Evolutionary conservation across 2,888 invertebrate species (phyloP).

Genomic region (Lochmaea crataegi): DNA sequence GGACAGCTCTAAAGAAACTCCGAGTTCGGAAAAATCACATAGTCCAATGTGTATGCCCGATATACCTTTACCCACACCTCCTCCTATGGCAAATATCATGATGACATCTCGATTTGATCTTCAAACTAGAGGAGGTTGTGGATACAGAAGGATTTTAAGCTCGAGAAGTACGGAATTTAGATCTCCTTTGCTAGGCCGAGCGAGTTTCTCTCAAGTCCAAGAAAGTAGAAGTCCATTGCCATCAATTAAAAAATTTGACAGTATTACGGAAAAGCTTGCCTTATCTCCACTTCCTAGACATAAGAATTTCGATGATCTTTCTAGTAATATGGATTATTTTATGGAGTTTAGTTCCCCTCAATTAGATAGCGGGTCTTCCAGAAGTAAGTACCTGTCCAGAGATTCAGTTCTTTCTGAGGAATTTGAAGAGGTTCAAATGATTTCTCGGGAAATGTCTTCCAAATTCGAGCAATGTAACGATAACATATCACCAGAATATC

Average conservation of each 20-base stretch:
- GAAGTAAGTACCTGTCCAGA: conserved; percentile 58
- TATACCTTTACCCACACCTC: conserved; percentile 62
- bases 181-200: conserved; percentile 52
- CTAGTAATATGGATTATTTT: conserved; percentile 47
- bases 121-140: conserved; percentile 57
- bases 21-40: conserved; percentile 43
- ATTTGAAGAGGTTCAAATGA: conserved; percentile 59
- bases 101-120: conserved; percentile 61
- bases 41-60: conserved; percentile 58
- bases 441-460: conserved; percentile 54
- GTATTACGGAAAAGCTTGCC: conserved; percentile 46
- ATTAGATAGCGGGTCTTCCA: conserved; percentile 12
- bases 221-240: conserved; percentile 38
- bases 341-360: conserved; percentile 33
- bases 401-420: conserved; percentile 60
- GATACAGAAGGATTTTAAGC: conserved; percentile 58
- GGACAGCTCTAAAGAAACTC: conserved; percentile 42
- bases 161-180: conserved; percentile 56
- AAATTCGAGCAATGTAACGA: conserved; percentile 32
- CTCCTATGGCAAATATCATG: conserved; percentile 64
- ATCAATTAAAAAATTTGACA: conserved; percentile 29
- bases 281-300: conserved; percentile 55
- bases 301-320: conserved; percentile 52
- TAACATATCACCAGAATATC: conserved; percentile 54
- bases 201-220: conserved; percentile 28